Evolutionary conservation across 2,113 vertebrate genomes (phyloP).

Genomic region (Phalacrocorax brasilianus): DNA sequence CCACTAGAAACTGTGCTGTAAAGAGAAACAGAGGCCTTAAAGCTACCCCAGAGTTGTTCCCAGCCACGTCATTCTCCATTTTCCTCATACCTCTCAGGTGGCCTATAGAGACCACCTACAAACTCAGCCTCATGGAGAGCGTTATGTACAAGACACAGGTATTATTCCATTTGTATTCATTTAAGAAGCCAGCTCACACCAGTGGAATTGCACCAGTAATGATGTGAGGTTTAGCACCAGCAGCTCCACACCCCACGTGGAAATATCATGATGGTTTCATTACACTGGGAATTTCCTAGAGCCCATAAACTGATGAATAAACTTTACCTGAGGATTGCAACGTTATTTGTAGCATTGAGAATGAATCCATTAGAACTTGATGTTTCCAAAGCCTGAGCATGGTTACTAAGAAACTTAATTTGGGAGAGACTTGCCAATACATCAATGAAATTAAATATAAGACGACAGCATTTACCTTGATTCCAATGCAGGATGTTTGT

Average conservation of each 20-base stretch:
- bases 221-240: not conserved
- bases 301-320: not conserved
- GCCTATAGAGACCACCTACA: not conserved
- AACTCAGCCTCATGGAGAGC: fast-evolving
- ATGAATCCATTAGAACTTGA: not conserved
- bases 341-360: not conserved
- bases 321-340: not conserved
- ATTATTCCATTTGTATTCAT: not conserved
- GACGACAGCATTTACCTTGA: not conserved
- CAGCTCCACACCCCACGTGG: not conserved
- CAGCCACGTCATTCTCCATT: not conserved
- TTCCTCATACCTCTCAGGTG: not conserved
- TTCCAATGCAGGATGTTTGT: not conserved
- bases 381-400: not conserved
- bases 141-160: not conserved
- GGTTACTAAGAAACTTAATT: not conserved
- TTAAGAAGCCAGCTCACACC: not conserved
- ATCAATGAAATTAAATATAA: not conserved
- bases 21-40: not conserved
- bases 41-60: not conserved
- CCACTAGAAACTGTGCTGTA: not conserved
- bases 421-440: not conserved
- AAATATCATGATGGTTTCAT: not conserved
- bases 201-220: not conserved
- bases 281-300: not conserved